phyloP scores from a whole-genome alignment of 2,888 invertebrate genomes.

The Reticulitermes lucifugus region DNA sequence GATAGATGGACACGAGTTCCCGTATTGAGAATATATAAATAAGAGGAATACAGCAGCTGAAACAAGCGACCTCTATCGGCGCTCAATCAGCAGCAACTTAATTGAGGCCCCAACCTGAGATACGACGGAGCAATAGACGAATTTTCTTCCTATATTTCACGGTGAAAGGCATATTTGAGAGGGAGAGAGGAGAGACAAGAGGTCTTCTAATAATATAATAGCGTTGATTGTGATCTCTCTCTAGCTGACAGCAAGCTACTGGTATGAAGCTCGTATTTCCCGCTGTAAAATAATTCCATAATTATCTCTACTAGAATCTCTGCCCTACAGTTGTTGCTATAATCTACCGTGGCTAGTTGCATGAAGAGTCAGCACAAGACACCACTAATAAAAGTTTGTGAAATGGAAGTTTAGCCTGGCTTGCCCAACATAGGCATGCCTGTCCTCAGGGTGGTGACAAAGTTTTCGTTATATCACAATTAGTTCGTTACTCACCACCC shows the following conservation, averaged over 20 bases:
- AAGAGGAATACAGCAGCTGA: background rate
- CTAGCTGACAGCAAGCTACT: background rate
- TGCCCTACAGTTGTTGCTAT: background rate
- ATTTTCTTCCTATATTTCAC: background rate
- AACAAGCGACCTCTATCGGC: background rate
- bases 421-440: no score
- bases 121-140: background rate
- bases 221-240: conserved; percentile 22
- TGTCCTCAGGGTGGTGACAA: no score
- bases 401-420: no score
- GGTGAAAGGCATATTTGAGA: background rate
- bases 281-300: background rate
- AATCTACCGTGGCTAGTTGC: background rate
- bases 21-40: background rate
- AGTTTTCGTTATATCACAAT: no score
- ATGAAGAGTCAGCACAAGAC: background rate
- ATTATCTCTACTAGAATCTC: background rate
- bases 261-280: background rate
- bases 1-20: background rate
- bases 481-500: no score
- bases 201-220: conserved; percentile 13
- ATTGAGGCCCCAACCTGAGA: background rate
- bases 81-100: background rate
- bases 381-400: no score
- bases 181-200: background rate